Conservation (phyloP, 1,140 invertebrate genomes). For the Drosophila kurseongensis region DNA sequence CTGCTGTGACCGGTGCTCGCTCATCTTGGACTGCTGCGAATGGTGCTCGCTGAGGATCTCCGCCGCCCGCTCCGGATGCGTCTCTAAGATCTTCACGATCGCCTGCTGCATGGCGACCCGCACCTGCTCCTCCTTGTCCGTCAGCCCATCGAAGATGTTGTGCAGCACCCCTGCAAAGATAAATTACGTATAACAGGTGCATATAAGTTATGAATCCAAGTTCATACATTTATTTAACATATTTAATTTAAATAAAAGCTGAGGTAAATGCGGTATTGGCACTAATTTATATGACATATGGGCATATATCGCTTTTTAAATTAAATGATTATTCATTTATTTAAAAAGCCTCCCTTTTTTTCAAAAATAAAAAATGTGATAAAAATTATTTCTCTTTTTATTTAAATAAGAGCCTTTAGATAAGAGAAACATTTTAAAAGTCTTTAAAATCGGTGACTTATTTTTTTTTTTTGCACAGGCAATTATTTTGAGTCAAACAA, state of each 20-base stretch:
- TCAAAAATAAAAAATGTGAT: too few species aligned
- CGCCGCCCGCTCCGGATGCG: slow-evolving; percentile 86
- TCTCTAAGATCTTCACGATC: slow-evolving; percentile 86
- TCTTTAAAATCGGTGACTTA: not conserved
- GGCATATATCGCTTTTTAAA: too few species aligned
- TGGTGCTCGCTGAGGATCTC: slow-evolving; percentile 82
- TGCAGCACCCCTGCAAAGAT: slow-evolving; percentile 86
- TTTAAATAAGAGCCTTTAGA: too few species aligned
- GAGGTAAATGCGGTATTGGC: too few species aligned
- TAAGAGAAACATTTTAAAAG: not conserved
- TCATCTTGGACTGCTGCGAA: slow-evolving; percentile 76
- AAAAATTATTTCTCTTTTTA: too few species aligned
- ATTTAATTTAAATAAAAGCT: too few species aligned
- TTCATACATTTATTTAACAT: too few species aligned
- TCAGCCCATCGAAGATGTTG: slow-evolving; percentile 86
- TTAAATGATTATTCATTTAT: too few species aligned
- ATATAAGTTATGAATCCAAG: too few species aligned
- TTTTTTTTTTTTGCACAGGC: not conserved
- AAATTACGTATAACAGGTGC: too few species aligned
- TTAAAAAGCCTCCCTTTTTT: too few species aligned
- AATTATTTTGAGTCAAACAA: not conserved
- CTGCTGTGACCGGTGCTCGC: slow-evolving; percentile 76
- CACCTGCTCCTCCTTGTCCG: slow-evolving; percentile 87
- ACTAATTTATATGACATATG: too few species aligned
- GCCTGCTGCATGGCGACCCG: slow-evolving; percentile 85